phyloP scores from a whole-genome alignment of 2,888 invertebrate species.

The Metallyticus violacea region DNA sequence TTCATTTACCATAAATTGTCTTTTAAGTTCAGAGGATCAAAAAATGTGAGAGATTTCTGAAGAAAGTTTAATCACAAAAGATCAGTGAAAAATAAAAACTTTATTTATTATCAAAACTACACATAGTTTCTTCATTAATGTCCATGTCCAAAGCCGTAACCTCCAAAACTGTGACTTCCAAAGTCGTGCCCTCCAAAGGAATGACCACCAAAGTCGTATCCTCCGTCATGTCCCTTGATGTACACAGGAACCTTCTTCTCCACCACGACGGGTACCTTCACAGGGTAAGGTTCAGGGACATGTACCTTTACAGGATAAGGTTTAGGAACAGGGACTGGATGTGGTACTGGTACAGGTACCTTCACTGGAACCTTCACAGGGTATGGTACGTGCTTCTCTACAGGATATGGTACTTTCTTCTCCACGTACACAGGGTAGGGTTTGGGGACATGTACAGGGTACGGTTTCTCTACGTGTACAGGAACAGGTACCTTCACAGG shows the following conservation, averaged over 20 bases:
- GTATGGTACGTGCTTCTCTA: neutral
- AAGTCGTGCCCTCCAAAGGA: neutral
- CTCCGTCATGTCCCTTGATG: neutral
- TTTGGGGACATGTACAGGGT: constrained; percentile 4
- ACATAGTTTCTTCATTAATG: too few relatives aligned
- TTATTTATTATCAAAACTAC: too few relatives aligned
- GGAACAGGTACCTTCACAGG: constrained; percentile 2
- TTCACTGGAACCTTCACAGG: constrained; percentile 7
- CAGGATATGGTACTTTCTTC: constrained; percentile 10
- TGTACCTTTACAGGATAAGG: constrained; percentile 1
- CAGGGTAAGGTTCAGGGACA: neutral
- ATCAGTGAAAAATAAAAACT: too few relatives aligned
- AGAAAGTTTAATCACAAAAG: too few relatives aligned
- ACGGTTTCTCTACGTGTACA: neutral
- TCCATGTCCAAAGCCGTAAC: too few relatives aligned
- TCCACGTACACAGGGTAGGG: constrained; percentile 2
- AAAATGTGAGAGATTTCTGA: too few relatives aligned
- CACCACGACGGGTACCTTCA: neutral
- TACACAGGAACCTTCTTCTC: constrained; percentile 6
- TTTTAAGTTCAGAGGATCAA: too few relatives aligned
- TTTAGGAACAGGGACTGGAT: constrained; percentile 2
- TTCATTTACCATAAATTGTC: too few relatives aligned
- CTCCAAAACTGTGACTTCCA: too few relatives aligned
- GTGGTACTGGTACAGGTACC: neutral
- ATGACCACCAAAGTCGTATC: neutral